Evolutionary conservation across 2,888 invertebrate species (phyloP), one percentile per base, ranked within the genome.

Genomic region (Abrostola tripartita): DNA sequence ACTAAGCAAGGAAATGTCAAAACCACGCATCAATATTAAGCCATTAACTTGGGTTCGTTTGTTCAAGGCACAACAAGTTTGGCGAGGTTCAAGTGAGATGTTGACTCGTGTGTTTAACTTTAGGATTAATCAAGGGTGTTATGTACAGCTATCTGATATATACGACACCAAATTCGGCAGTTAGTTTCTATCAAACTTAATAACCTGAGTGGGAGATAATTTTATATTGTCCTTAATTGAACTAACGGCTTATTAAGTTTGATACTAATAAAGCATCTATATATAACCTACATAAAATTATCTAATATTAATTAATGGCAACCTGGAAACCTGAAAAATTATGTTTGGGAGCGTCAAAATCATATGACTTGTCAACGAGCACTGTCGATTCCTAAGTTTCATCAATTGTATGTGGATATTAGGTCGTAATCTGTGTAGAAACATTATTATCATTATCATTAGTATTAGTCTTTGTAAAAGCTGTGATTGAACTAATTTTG

Each of bases 11-110:
- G 86, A 91, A 90, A 92, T 84, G 93, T 92, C 93, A 91, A 86
- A 88, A 88, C 84, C 93, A 92, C 88, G 81, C 90, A 90, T 91
- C 91, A 91, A 92, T 93, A 92, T 92, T 90, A 87, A 90, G 86
- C 86, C 85, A 90, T 90, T 90, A 90, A 87, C 84, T 87, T 85
- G 84, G 87, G 88, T 84, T 83, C 85, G 89, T 86, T 85, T 85
- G 84, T 76, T 81, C 74, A 81, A 83, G 79, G 81, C 61, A 77
- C 80, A 78, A 79, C 78, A 86, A 89, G 86, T 88, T 86, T 73
- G 78, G 76, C 75, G 76, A 78, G 78, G 76, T 76, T 81, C 75
- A 69, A 86, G 85, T 84, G 85, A 84, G 82, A 83, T 84, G 85
- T 87, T 85, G 83, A 84, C 82, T 85, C 76, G 71, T 76, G 76